Evolutionary conservation across 2,888 invertebrate species (phyloP), one percentile per base, ranked within the genome.

Genomic region (Dioctria rufipes): DNA sequence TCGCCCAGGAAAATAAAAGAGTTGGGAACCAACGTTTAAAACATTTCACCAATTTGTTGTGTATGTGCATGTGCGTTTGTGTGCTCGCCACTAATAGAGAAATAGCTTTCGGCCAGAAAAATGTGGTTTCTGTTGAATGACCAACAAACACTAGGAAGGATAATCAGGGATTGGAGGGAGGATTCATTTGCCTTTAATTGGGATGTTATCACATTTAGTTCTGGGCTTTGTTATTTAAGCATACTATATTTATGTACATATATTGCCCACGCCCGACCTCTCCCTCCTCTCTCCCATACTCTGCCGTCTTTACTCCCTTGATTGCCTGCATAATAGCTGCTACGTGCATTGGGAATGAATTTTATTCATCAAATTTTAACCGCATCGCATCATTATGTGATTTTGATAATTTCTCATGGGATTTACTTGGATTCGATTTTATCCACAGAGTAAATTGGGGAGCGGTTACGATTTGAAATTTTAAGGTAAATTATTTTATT

Each of bases 71-170:
- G 25, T 25, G n/a, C n/a, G 25, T 25, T 25, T 40, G 42, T 8
- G 40, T 63, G 46, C 46, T 1, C 46, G 2, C 39, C 63, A 13
- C 40, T 63, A 37, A 63, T 3, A 63, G 63, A 63, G 51, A 25
- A 25, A 71, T 51, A 37, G 71, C 37, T 40, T 49, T 67, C 51
- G 51, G 3, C 71, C 71, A 71, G 51, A 71, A 71, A 71, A 71
- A 71, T 49, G 67, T 13, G 67, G 9, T 49, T 49, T 4, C 6
- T 37, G 11, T 51, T 51, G 51, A 51, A 9, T 51, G 51, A 25
- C 25, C 25, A 25, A 25, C 25, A 25, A 25, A 25, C 25, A 25
- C 25, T 25, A 11, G 51, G 51, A 1, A 9, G 51, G 51, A 11
- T 11, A 11, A 58, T 58, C 5, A 25, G 5, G 58, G 5, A 5